Base-by-base conservation (phyloP, 2,797 vertebrate genomes). In the Serranus cabrilla region DNA sequence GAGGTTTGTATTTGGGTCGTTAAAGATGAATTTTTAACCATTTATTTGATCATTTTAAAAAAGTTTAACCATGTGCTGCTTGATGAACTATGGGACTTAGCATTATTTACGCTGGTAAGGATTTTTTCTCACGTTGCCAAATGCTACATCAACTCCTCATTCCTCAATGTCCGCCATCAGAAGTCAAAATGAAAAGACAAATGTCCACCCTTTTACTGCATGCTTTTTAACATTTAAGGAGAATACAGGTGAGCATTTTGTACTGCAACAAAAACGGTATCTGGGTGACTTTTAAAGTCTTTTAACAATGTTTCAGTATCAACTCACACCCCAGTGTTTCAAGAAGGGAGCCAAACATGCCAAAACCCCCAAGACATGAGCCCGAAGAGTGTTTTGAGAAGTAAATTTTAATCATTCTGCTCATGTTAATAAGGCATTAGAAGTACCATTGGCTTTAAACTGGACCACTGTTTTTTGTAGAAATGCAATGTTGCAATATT, bases 121-220 rank as follows among this genome's bases (percentile, higher is more conserved):
- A 56, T 40, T 37, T 46, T 49, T 63, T 76, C 43, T 77, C 76
- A 64, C 60, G 11, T 89, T 85, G 88, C 90, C 91, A 92, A 92
- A 84, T 71, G 52, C 63, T 11, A 16, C 57, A 47, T 79, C 45
- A 72, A 62, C 46, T 69, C 47, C 7, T 70, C 69, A n/a, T 78
- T 60, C 69, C 51, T 21, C 2, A 49, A 72, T 17, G 37, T 64
- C 51, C n/a, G 43, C 25, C 13, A 16, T 55, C 43, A 54, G 18
- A 39, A 12, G 57, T 78, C 60, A 49, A 67, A 40, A 69, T 61
- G 11, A 71, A 37, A 46, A 61, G 39, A 62, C 63, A 4, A 12
- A 23, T 27, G 34, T 60, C 50, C 25, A 58, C 58, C 59, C 65
- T 76, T 87, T 58, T 76, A 76, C 67, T 86, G 91, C 91, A 93